A percentile compares a stretch with the other conserved stretches of the same genome.
These are phyloP conservation scores for Ormyrus nitidulus DNA, from an alignment of 2,888 invertebrate genomes.

Conservation along the genomic window DNA sequence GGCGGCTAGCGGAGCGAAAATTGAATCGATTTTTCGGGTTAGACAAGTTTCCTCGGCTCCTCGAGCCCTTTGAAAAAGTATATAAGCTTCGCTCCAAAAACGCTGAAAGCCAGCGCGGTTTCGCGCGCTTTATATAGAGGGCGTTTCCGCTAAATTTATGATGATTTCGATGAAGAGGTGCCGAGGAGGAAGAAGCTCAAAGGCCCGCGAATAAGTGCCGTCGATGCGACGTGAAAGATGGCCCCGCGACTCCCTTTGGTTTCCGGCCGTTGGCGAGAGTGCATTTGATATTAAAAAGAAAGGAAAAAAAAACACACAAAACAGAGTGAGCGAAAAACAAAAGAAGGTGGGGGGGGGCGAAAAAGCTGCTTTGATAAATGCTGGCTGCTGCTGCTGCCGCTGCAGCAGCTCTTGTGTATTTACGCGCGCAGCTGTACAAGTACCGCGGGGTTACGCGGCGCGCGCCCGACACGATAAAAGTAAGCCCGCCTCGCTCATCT, in stretches of 20 bases:
- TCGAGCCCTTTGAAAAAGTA: not conserved
- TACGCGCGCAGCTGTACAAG: not conserved
- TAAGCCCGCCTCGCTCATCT: conserved; percentile 43
- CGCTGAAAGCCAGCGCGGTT: not conserved
- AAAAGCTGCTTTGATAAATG: conserved; percentile 40
- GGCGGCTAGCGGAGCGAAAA: not conserved
- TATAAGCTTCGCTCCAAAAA: not conserved
- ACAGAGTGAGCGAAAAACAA: not conserved
- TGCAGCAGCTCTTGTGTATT: not conserved
- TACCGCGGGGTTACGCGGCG: not conserved
- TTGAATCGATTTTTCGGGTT: not conserved
- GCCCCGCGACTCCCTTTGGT: not conserved
- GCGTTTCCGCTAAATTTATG: conserved; percentile 18
- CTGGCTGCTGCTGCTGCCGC: not conserved
- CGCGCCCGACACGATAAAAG: conserved; percentile 31
- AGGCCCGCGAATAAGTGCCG: conserved; percentile 9
- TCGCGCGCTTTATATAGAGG: not conserved
- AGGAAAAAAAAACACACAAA: not conserved
- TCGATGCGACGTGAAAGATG: conserved; percentile 12
- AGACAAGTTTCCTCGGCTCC: not conserved
- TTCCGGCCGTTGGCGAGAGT: too few species aligned
- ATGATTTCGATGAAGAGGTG: not conserved
- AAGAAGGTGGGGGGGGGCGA: not conserved
- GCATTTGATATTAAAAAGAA: too few species aligned
- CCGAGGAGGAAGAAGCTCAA: conserved; percentile 3